Evolutionary conservation across 2,797 vertebrate species (phyloP).

Genomic region (Pseudocheirus occidentalis): DNA sequence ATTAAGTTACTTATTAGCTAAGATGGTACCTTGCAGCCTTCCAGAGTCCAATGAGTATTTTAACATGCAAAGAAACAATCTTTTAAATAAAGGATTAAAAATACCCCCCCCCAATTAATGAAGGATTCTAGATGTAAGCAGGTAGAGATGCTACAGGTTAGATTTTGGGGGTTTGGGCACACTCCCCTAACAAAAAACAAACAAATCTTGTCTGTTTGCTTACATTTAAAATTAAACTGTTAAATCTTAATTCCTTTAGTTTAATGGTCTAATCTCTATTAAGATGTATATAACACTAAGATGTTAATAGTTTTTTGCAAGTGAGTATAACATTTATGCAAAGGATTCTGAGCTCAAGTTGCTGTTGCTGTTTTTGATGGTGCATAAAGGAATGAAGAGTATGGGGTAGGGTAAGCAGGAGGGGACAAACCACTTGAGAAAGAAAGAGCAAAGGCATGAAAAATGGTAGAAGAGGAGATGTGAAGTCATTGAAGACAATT

Average conservation of each 20-base stretch:
- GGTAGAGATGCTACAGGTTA: background rate
- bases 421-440: too few relatives aligned
- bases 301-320: background rate
- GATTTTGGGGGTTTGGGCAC: slow-evolving; percentile 8
- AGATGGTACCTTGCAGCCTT: background rate
- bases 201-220: background rate
- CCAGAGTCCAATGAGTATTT: background rate
- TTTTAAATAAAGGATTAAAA: background rate
- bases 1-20: background rate
- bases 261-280: background rate
- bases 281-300: background rate
- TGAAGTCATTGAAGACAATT: background rate
- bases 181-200: background rate
- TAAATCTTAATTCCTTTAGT: background rate
- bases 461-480: background rate
- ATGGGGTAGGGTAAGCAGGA: background rate
- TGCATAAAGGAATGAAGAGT: background rate
- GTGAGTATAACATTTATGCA: background rate
- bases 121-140: background rate
- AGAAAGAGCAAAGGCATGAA: background rate
- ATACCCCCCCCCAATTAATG: background rate
- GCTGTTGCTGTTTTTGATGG: background rate
- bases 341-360: background rate
- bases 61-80: background rate
- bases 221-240: background rate